These are phyloP conservation scores for Nycticebus coucang DNA, from an alignment of 2,113 vertebrate species.

Conservation along the genomic window DNA sequence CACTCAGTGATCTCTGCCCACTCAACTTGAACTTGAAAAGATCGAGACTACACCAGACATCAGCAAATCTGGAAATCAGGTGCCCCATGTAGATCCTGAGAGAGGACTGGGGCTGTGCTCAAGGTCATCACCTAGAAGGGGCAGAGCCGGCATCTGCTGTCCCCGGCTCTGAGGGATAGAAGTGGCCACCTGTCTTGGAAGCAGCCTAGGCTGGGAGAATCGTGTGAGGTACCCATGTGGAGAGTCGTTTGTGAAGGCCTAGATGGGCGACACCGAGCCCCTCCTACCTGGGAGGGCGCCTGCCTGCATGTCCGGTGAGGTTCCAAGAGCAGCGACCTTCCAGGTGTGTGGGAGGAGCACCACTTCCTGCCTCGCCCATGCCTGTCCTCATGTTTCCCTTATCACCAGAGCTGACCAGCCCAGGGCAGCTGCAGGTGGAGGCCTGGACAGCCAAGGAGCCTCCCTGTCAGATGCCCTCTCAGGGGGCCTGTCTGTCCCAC, in stretches of 20 bases:
- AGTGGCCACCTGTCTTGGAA: no score
- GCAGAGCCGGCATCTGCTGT: neutral
- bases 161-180: neutral
- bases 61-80: rapidly evolving
- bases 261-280: rapidly evolving
- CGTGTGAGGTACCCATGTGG: rapidly evolving
- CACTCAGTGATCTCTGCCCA: neutral
- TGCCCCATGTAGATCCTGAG: rapidly evolving
- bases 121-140: neutral
- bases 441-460: rapidly evolving
- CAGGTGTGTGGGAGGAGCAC: no score
- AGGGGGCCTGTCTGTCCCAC: rapidly evolving
- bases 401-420: rapidly evolving
- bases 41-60: rapidly evolving
- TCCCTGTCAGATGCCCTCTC: rapidly evolving
- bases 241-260: rapidly evolving
- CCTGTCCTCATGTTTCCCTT: rapidly evolving
- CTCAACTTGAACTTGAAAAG: neutral
- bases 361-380: rapidly evolving
- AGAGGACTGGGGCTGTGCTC: rapidly evolving
- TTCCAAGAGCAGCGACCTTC: neutral
- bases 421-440: neutral
- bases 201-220: no score
- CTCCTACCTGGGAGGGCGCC: rapidly evolving
- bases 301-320: neutral